Evolutionary conservation across 2,888 invertebrate species (phyloP).

Genomic region (Nebria salina): DNA sequence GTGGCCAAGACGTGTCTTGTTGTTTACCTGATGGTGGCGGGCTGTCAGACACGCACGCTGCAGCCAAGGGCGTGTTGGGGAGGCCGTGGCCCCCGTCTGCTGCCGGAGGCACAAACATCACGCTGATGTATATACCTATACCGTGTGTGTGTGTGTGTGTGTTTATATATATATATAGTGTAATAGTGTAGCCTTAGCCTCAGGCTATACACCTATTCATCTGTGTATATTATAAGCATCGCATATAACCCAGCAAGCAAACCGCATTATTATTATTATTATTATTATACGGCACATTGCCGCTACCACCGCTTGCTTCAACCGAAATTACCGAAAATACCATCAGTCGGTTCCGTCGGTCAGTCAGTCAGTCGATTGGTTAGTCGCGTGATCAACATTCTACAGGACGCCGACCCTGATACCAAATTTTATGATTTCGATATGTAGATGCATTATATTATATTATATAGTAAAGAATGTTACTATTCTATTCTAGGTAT

Average conservation of each 20-base stretch:
- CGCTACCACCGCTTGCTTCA: background rate
- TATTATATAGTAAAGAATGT: no score
- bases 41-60: background rate
- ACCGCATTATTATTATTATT: background rate
- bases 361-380: background rate
- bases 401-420: background rate
- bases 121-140: background rate
- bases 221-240: background rate
- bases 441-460: no score
- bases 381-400: background rate
- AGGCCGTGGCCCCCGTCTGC: constrained; percentile 1
- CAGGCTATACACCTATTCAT: background rate
- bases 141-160: background rate
- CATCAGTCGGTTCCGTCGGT: background rate
- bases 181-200: background rate
- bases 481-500: no score
- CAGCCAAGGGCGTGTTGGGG: background rate
- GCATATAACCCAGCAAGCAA: background rate
- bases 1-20: background rate
- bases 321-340: background rate
- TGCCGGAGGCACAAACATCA: background rate
- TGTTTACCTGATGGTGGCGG: background rate
- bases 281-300: no score
- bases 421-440: background rate
- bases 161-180: no score